Percentiles rank a stretch among this genome's conserved stretches.
Evolutionary conservation across 2,797 vertebrate species (phyloP).

Genomic region (Podarcis siculus): DNA sequence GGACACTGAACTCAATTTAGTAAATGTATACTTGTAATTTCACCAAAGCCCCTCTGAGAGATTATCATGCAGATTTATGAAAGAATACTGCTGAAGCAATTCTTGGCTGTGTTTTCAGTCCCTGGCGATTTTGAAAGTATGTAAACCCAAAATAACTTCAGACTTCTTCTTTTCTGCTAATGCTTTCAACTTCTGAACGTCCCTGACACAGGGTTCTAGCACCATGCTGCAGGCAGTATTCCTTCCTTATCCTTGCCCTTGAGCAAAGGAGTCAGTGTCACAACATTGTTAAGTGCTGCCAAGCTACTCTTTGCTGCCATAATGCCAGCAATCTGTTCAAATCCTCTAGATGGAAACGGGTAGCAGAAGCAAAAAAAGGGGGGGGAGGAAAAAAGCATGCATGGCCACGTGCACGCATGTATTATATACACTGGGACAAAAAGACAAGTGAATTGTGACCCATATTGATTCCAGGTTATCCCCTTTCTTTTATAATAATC

Average conservation of each 20-base stretch:
- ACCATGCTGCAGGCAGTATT: slow-evolving; percentile 68
- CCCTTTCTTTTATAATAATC: background rate
- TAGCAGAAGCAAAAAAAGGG: slow-evolving; percentile 55
- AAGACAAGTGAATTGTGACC: background rate
- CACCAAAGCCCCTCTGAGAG: slow-evolving; percentile 79
- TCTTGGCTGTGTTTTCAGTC: slow-evolving; percentile 78
- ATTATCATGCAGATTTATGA: slow-evolving; percentile 85
- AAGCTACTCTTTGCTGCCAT: slow-evolving; percentile 77
- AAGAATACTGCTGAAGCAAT: slow-evolving; percentile 80
- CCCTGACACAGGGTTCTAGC: slow-evolving; percentile 69
- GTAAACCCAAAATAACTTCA: slow-evolving; percentile 77
- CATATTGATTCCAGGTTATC: background rate
- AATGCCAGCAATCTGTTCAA: slow-evolving; percentile 79
- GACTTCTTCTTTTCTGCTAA: slow-evolving; percentile 71
- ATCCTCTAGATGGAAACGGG: slow-evolving; percentile 67
- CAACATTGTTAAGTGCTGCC: slow-evolving; percentile 75
- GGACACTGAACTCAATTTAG: slow-evolving; percentile 85
- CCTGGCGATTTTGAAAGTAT: slow-evolving; percentile 73
- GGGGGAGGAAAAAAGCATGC: slow-evolving; percentile 30
- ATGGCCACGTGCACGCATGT: slow-evolving; percentile 34
- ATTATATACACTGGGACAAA: background rate
- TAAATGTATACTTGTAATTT: slow-evolving; percentile 86
- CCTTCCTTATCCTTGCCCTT: slow-evolving; percentile 78
- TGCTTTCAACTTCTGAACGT: slow-evolving; percentile 74
- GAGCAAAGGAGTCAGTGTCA: slow-evolving; percentile 76